Base-by-base conservation (phyloP, 2,888 invertebrate genomes). In the Caradrina clavipalpis region DNA sequence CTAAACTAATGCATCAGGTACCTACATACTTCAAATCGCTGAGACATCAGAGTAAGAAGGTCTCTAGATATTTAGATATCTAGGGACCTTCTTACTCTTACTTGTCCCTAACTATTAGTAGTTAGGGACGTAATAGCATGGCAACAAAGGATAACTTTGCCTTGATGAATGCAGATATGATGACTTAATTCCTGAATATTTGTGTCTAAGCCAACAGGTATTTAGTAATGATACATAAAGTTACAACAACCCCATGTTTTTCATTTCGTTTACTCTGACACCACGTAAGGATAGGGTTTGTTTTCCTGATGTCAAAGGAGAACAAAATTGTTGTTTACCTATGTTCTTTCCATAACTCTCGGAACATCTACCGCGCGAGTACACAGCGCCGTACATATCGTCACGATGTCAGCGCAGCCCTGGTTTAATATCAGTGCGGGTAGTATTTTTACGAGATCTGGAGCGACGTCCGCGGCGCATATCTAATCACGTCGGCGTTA, bases 371-470 rank as follows among this genome's bases (percentile, higher is more conserved):
- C 39, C 8, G 53, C 26, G 13, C 22, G 11, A 63, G 19, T 22
- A 39, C 19, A 21, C 15, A 26, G 42, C 10, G 26, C 0, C 11
- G 45, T 42, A 53, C 53, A 31, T 51, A 22, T 17, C 45, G 15
- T 26, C 45, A 17, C 47, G 10, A 19, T 55, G 58, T 53, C 13
- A 61, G 64, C 58, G 17, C 74, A 77, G 53, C 73, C 78, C 77
- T 78, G 64, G 76, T 80, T 87, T 87, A 90, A 90, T 91, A 91
- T 87, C 87, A 87, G 76, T 81, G 82, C 83, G 71, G 83, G 69
- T 84, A 86, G 90, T 90, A 89, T 88, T 91, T 91, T 92, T 92
- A 92, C 91, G 92, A 88, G 91, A 87, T 89, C 88, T 90, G 87
- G 86, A 7, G 69, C 80, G 80, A 72, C 73, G 67, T 76, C 70